Evolutionary conservation across 2,888 invertebrate species (phyloP), one percentile per base, ranked within the genome.

Genomic region (Arrhopalites spinosus): DNA sequence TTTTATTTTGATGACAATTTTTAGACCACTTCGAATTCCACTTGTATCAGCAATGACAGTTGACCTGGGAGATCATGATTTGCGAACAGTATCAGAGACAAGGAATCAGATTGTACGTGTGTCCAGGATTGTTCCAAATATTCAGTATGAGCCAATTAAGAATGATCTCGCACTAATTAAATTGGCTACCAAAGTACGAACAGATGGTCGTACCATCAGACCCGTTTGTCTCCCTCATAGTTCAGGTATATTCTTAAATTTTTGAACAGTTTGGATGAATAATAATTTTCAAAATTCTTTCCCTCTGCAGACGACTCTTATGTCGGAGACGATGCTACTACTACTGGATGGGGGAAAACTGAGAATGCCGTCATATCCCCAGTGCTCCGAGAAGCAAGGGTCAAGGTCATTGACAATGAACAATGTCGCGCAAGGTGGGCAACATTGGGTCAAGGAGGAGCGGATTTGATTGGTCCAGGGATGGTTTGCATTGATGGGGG

Each of bases 321-420:
- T 47, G 80, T 69, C 56, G 81, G 75, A 27, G 61, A 56, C 53
- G 68, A n/a, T 30, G 80, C 69, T 2, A 59, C 74, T n/a, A 77
- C 78, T 0, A 82, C 80, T 11, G 82, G 82, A 15, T 82, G 82
- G 82, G 82, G 82, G n/a, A 75, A 77, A 73, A 81, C 81, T 0
- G 81, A 80, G 70, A 77, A 79, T 36, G 76, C 78, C 5, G 77
- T 81, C 0, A 78, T 82, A 47, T 82, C 82, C 0, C 78, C 81
- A 27, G 82, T 82, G 7, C 63, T 82, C 1, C 73, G 80, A 0
- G 73, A 80, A 69, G 80, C 82, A 2, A 50, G 43, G 17, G 30
- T 81, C 7, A 76, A 74, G 53, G 76, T 81, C 1, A 68, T 80
- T 0, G 50, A 71, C 7, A 78, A 78, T 25, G 79, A 81, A 2